Evolutionary conservation across 2,888 invertebrate genomes (phyloP), one percentile per base, ranked within the genome.

Genomic region (Erynnis tages): DNA sequence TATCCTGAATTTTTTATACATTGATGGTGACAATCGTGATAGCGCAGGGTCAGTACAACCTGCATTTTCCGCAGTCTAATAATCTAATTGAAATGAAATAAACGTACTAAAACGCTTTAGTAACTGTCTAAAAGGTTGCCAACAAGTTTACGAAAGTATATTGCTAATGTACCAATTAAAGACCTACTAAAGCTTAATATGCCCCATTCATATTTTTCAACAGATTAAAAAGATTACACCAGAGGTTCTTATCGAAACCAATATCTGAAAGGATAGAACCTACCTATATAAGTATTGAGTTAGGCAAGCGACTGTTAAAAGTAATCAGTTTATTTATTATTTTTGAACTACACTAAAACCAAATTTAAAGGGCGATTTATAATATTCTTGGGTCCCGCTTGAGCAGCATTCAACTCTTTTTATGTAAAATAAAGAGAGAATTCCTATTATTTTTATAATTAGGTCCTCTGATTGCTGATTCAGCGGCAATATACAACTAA

Each of bases 41-140:
- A 40, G 17, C 25, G 23, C 21, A 17, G 5, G 44, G 34, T 32
- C 41, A 34, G 7, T 30, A 23, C 37, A 23, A 25, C 25, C n/a
- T 30, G 16, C 32, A 32, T 32, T 49, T 49, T 19, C 25, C 8
- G 11, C 34, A 30, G 11, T 41, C 25, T 49, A 34, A 32, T 40
- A 41, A 32, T 32, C 16, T 25, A 40, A 19, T 49, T 49, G 25
- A 27, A 34, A 41, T 49, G 25, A 49, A 49, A 32, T 40, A 41
- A 41, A 49, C 49, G 41, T 41, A 32, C 30, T 48, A 32, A 47
- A 41, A 48, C 21, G 14, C 21, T 30, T 30, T 25, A 11, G 48
- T 23, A 49, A 41, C 40, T 40, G 23, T 17, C 32, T 48, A 25
- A 40, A 49, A 49, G 38, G 32, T 41, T 34, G 34, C 16, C 49